Conservation (phyloP, 2,113 vertebrate genomes). For the Ceyx melanurus region DNA sequence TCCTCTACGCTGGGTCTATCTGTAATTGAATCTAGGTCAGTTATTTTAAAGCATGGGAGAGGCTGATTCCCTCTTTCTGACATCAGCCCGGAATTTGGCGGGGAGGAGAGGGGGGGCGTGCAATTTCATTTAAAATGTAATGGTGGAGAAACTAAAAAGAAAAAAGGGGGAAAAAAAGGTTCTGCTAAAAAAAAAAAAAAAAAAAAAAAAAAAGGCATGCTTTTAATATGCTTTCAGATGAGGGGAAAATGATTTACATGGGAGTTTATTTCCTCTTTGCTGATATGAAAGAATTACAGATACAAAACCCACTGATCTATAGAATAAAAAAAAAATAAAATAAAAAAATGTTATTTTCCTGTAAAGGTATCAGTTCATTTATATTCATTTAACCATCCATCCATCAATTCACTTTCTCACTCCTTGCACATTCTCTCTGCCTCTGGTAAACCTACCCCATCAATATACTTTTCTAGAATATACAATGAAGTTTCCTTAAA, state of each 20-base stretch:
- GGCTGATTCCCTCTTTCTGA: slow-evolving; percentile 90
- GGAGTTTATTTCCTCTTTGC: slow-evolving; percentile 89
- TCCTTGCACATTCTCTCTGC: slow-evolving; percentile 79
- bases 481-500: slow-evolving; percentile 75
- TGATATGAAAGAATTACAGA: slow-evolving; percentile 86
- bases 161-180: slow-evolving; percentile 77
- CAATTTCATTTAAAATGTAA: slow-evolving; percentile 98
- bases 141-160: slow-evolving; percentile 96
- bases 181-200: slow-evolving; percentile 80
- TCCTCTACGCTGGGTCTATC: slow-evolving; percentile 87
- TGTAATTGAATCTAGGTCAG: slow-evolving; percentile 99
- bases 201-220: slow-evolving; percentile 79
- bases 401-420: slow-evolving; percentile 84
- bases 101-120: slow-evolving; percentile 75
- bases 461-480: slow-evolving; percentile 76
- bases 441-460: slow-evolving; percentile 76
- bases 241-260: slow-evolving; percentile 92
- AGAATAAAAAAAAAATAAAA: slow-evolving; percentile 86
- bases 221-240: slow-evolving; percentile 93
- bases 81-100: slow-evolving; percentile 91
- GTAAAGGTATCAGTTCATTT: slow-evolving; percentile 88
- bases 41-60: slow-evolving; percentile 90
- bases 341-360: slow-evolving; percentile 86
- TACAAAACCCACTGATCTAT: slow-evolving; percentile 88
- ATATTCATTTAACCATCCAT: slow-evolving; percentile 90